phyloP scores from a whole-genome alignment of 1,140 invertebrate genomes.

The Sycophaga agraensis region DNA sequence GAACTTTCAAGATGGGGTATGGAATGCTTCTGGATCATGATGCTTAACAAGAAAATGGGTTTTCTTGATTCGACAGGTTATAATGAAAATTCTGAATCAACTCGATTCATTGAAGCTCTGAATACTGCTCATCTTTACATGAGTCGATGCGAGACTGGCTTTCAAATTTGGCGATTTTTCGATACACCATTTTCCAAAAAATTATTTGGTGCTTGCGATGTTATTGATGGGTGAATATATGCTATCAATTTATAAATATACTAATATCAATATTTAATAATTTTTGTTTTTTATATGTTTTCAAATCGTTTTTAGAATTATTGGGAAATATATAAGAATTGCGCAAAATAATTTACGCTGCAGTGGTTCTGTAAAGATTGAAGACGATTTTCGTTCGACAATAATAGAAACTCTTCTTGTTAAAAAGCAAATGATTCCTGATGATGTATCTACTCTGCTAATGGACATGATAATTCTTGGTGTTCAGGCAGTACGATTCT shows the following conservation, averaged over 20 bases:
- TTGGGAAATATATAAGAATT: constrained; percentile 48
- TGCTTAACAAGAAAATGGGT: constrained; percentile 63
- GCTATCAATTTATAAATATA: too few relatives aligned
- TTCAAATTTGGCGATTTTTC: constrained; percentile 70
- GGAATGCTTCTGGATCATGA: constrained; percentile 65
- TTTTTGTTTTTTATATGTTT: too few relatives aligned
- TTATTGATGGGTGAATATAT: constrained; percentile 58
- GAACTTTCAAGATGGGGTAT: constrained; percentile 68
- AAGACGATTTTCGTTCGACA: constrained; percentile 39
- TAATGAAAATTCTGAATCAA: constrained; percentile 56
- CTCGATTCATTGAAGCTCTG: constrained; percentile 63
- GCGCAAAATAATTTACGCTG: constrained; percentile 39
- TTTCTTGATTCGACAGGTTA: constrained; percentile 56
- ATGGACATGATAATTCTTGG: constrained; percentile 68
- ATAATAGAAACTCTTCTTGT: constrained; percentile 58
- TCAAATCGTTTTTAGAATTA: constrained; percentile 48
- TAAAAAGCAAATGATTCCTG: constrained; percentile 59
- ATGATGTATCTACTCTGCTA: constrained; percentile 64
- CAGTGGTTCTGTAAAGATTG: neutral
- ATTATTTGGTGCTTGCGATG: constrained; percentile 61
- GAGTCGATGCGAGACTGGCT: constrained; percentile 63
- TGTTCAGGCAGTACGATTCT: constrained; percentile 57
- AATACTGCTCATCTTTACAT: constrained; percentile 63
- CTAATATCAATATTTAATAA: neutral
- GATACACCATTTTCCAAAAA: constrained; percentile 63